phyloP scores from a whole-genome alignment of 2,888 invertebrate species.

The Hydrotaea diabolus region DNA sequence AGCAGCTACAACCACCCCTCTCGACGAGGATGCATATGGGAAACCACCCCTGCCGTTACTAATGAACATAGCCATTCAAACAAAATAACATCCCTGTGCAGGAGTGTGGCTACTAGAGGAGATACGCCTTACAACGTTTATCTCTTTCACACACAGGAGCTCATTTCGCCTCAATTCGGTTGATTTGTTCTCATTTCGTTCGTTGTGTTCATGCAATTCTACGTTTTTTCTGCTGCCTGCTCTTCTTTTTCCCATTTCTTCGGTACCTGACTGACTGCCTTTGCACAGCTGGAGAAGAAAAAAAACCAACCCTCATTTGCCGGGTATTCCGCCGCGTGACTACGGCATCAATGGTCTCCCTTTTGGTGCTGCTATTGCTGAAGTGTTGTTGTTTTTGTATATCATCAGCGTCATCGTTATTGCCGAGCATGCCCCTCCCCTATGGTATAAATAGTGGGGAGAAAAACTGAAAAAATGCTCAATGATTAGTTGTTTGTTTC shows the following conservation, averaged over 20 bases:
- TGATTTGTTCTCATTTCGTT: conserved; percentile 1
- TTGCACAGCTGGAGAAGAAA: background rate
- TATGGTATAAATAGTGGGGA: background rate
- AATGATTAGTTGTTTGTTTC: conserved; percentile 14
- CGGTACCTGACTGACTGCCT: conserved; percentile 45
- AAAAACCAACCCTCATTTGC: conserved; percentile 57
- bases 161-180: background rate
- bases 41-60: conserved; percentile 12
- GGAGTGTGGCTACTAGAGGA: background rate
- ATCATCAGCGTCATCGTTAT: conserved; percentile 13
- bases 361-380: conserved; percentile 1
- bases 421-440: background rate
- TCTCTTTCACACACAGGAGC: conserved; percentile 11
- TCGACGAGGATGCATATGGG: background rate
- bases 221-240: no score
- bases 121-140: background rate
- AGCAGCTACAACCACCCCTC: background rate
- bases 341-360: conserved; percentile 7
- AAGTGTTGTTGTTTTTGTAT: background rate
- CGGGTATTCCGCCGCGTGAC: conserved; percentile 37
- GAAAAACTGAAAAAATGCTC: no score
- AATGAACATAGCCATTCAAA: conserved; percentile 14
- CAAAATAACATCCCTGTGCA: conserved; percentile 40
- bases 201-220: background rate
- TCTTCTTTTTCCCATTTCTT: background rate